Percentiles rank a stretch among this genome's conserved stretches.
phyloP scores from a whole-genome alignment of 2,797 vertebrate species.

The Micropoecilia bifurca region DNA sequence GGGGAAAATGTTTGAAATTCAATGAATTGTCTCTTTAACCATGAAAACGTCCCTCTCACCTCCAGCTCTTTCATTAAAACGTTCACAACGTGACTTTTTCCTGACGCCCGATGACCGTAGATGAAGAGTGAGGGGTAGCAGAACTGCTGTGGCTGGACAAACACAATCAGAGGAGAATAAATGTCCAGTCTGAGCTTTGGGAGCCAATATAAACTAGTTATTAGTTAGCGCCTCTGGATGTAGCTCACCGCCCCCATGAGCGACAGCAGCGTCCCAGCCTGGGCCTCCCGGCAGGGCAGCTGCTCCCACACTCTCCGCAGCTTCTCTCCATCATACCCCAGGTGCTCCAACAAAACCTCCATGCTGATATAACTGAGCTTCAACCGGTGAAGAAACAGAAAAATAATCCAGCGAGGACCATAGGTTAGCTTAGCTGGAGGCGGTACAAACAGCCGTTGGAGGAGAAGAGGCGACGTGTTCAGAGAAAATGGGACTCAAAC shows the following conservation, averaged over 20 bases:
- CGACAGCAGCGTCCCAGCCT: conserved; percentile 84
- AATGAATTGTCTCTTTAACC: not conserved
- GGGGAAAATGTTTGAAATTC: not conserved
- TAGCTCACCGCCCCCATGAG: conserved; percentile 90
- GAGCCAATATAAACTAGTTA: not conserved
- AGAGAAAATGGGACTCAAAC: not conserved
- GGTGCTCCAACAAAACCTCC: conserved; percentile 73
- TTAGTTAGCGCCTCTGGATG: not conserved
- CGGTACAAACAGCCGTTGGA: not conserved
- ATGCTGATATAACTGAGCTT: conserved; percentile 44
- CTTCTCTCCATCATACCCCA: conserved; percentile 78
- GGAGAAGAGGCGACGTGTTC: not conserved
- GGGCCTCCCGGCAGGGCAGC: conserved; percentile 88
- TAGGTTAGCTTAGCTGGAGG: conserved; percentile 10
- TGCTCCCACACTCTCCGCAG: conserved; percentile 75
- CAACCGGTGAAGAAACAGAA: not conserved
- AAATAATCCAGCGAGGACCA: not conserved
- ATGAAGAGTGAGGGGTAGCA: conserved; percentile 94
- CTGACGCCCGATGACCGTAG: conserved; percentile 93
- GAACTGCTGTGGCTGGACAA: conserved; percentile 87
- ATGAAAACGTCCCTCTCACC: conserved; percentile 74
- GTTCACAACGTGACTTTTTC: conserved; percentile 92
- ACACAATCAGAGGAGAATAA: conserved; percentile 18
- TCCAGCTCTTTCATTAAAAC: conserved; percentile 87
- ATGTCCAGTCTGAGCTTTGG: not conserved